phyloP scores from a whole-genome alignment of 2,888 invertebrate genomes.

The Caenorhabditis sp. region DNA sequence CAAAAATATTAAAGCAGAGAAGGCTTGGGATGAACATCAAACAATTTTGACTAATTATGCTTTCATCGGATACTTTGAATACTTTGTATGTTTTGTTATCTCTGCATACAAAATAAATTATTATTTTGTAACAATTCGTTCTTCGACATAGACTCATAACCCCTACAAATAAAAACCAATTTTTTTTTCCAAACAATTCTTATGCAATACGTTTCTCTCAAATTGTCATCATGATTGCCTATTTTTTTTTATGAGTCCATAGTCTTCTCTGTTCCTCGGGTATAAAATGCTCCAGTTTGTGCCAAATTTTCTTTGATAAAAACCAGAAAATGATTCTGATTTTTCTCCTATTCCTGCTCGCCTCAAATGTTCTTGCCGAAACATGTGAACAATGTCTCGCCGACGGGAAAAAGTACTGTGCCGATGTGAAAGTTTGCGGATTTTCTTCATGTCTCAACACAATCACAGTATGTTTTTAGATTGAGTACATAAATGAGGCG shows the following conservation, averaged over 20 bases:
- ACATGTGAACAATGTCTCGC: not conserved
- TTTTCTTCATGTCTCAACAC: conserved; percentile 21
- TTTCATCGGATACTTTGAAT: no score
- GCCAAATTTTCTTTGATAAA: not conserved
- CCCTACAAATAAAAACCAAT: no score
- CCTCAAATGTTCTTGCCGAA: not conserved
- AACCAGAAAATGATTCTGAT: not conserved
- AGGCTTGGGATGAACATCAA: no score
- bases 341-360: not conserved
- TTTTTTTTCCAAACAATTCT: no score
- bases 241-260: not conserved
- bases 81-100: no score
- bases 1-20: no score
- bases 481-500: not conserved
- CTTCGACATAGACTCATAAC: no score
- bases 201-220: no score
- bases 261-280: not conserved
- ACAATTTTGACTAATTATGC: no score
- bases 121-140: no score
- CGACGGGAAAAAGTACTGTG: conserved; percentile 12
- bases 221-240: not conserved
- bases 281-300: not conserved
- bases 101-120: no score
- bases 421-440: conserved; percentile 19
- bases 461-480: conserved; percentile 22